Evolutionary conservation across 1,140 invertebrate species (phyloP), one percentile per base, ranked within the genome.

Genomic region (Tetragonula clypearis): DNA sequence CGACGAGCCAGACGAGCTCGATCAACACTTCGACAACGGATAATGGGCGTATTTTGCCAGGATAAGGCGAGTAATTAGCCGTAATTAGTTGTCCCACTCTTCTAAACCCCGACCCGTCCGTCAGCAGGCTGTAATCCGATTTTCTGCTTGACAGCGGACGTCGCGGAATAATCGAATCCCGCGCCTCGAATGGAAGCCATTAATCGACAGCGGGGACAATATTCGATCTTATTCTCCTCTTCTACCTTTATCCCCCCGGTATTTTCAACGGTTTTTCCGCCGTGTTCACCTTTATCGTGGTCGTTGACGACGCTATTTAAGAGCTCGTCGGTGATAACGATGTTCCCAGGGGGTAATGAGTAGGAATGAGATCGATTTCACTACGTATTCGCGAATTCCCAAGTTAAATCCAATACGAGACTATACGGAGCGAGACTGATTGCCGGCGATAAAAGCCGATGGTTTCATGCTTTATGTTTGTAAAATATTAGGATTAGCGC

Each of bases 81-180:
- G 83, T 85, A 87, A 88, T 88, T 88, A 88, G 87, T 87, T 79
- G 87, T 88, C 80, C 62, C 75, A 66, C 66, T 80, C 55, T 73
- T 75, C 62, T 56, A 23, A 79, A 30, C 30, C 35, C 72, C 23
- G 41, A 23, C 66, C 65, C 81, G 80, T 65, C 74, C 88, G 80
- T 89, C 81, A 78, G 74, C 83, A 72, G 83, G 77, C 89, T 86
- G 88, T 90, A 90, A 90, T 90, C 89, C 68, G 88, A 90, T 90
- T 90, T 90, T 81, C 86, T 60, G 79, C 79, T 60, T 89, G 85
- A 49, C 80, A 66, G 65, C 66, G 71, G 71, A 55, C 71, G 80
- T 82, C 80, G 58, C 35, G 30, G 76, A 79, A 84, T 84, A 84
- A 84, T 84, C 79, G 87, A 88, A 88, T 88, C 87, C 66, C 79